phyloP scores from a whole-genome alignment of 2,888 invertebrate species.

The Lutraria lutraria region DNA sequence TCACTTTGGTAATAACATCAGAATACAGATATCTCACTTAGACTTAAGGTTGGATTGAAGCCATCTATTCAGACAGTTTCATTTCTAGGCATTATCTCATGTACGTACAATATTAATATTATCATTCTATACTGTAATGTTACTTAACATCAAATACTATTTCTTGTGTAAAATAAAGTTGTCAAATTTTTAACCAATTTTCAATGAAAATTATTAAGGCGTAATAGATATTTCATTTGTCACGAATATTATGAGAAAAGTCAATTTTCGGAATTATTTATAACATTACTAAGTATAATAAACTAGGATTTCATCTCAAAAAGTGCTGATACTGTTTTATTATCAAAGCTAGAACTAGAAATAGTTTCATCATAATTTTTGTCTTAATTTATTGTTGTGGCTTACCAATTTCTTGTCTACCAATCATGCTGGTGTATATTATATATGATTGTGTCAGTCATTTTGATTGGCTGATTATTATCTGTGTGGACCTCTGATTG shows the following conservation, averaged over 20 bases:
- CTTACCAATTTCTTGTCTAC: neutral
- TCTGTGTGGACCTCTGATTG: neutral
- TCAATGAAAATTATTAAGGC: no score
- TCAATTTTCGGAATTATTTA: no score
- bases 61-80: neutral
- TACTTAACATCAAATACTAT: neutral
- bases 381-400: constrained; percentile 12
- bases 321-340: no score
- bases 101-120: neutral
- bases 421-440: neutral
- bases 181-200: neutral
- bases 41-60: neutral
- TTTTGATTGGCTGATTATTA: neutral
- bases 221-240: no score
- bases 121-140: neutral
- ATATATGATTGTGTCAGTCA: neutral
- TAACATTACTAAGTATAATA: no score
- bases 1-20: neutral
- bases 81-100: neutral
- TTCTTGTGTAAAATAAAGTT: neutral
- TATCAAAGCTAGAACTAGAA: no score
- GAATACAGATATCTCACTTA: neutral
- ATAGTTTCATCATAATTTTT: neutral
- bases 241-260: no score
- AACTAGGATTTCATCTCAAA: no score